A percentile compares a stretch with the other conserved stretches of the same genome.
phyloP scores from a whole-genome alignment of 2,888 invertebrate genomes.

The Rhagonycha lutea region DNA sequence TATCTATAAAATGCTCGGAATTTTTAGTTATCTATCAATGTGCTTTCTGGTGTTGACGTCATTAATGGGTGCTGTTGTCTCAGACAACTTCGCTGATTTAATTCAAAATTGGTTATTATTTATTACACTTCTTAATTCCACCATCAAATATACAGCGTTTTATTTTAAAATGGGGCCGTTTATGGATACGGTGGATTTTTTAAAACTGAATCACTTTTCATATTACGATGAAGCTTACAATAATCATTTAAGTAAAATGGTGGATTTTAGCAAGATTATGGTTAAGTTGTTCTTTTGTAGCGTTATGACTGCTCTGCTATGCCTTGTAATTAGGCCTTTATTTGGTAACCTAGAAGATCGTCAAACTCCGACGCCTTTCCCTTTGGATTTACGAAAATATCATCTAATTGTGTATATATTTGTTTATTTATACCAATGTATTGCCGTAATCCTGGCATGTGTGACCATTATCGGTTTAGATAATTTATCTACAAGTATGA shows the following conservation, averaged over 20 bases:
- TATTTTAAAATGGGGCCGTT: constrained; percentile 8
- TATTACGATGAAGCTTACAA: too few relatives aligned
- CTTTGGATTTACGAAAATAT: too few relatives aligned
- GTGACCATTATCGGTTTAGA: constrained; percentile 39
- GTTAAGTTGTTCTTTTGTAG: constrained; percentile 13
- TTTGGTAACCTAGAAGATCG: not conserved
- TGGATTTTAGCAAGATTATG: not conserved
- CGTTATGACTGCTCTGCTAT: constrained; percentile 6
- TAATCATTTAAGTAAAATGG: not conserved
- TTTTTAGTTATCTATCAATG: not conserved
- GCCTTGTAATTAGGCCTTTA: constrained; percentile 1
- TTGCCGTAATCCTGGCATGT: constrained; percentile 30
- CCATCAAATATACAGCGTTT: constrained; percentile 14
- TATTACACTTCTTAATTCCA: constrained; percentile 10
- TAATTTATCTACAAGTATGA: constrained; percentile 36
- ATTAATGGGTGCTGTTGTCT: not conserved
- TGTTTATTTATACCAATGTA: not conserved
- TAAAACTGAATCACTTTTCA: too few relatives aligned
- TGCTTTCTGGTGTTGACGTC: not conserved
- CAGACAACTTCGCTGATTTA: constrained; percentile 7
- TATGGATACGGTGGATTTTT: constrained; percentile 7
- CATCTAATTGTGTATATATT: too few relatives aligned
- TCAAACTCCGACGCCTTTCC: not conserved
- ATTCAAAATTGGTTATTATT: constrained; percentile 13
- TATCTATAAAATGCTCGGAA: not conserved